A percentile compares a stretch with the other conserved stretches of the same genome.
Conservation (phyloP, 2,113 vertebrate genomes). For the Azemiops feae region DNA sequence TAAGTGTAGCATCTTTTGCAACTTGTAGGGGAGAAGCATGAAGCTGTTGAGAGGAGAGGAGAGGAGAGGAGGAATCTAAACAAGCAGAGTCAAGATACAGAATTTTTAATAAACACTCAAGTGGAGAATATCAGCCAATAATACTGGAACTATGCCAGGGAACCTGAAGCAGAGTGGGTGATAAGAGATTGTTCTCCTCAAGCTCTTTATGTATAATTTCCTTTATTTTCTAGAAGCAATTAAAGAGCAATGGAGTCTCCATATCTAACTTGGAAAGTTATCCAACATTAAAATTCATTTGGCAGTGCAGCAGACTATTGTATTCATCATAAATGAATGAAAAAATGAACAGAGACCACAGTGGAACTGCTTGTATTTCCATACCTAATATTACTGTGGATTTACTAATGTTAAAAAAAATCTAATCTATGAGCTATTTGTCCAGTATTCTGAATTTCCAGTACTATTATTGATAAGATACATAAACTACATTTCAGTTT, state of each 20-base stretch:
- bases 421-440: background rate
- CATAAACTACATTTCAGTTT: background rate
- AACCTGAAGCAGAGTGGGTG: background rate
- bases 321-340: background rate
- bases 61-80: background rate
- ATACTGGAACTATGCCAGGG: background rate
- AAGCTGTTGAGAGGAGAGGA: no score
- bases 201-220: background rate
- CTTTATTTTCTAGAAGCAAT: background rate
- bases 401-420: background rate
- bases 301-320: background rate
- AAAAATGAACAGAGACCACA: background rate
- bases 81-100: no score
- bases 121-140: background rate
- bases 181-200: background rate
- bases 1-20: background rate
- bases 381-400: background rate
- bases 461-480: background rate
- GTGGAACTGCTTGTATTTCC: background rate
- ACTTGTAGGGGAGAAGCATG: no score
- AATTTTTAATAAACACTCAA: background rate
- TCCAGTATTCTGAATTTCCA: background rate
- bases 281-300: background rate
- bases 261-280: background rate
- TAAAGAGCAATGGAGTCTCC: background rate